Evolutionary conservation across 1,140 invertebrate species (phyloP).

Genomic region (Drosophila nigromelanica): DNA sequence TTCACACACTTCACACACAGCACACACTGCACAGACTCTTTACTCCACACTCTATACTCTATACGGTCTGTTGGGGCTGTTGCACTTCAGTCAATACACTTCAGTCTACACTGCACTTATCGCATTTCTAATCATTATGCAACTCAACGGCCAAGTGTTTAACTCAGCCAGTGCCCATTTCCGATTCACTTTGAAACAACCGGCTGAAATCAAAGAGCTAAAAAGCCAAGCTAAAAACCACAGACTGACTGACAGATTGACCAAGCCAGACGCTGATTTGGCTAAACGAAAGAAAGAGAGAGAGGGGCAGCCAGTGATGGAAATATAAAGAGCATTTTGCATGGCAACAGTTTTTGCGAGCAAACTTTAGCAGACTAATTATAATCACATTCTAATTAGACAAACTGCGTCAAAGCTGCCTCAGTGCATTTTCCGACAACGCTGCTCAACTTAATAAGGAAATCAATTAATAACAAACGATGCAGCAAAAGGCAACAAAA

Average conservation of each 20-base stretch:
- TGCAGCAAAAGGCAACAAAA: slow-evolving; percentile 42
- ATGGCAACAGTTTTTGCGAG: slow-evolving; percentile 13
- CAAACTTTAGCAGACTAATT: slow-evolving; percentile 61
- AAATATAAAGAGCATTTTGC: slow-evolving; percentile 14
- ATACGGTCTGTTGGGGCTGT: slow-evolving; percentile 9
- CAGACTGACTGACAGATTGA: slow-evolving; percentile 30
- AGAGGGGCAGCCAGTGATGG: not conserved
- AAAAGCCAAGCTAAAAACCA: slow-evolving; percentile 21
- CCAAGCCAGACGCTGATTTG: slow-evolving; percentile 26
- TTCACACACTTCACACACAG: not conserved
- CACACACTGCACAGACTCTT: slow-evolving; percentile 4
- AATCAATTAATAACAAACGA: slow-evolving; percentile 81
- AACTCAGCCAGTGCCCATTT: slow-evolving; percentile 41
- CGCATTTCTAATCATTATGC: slow-evolving; percentile 51
- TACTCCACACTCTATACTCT: slow-evolving; percentile 5
- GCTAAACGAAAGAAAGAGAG: slow-evolving; percentile 1
- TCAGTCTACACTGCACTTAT: slow-evolving; percentile 37
- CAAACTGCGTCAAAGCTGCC: slow-evolving; percentile 60
- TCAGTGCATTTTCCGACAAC: slow-evolving; percentile 20
- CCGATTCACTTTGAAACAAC: slow-evolving; percentile 35
- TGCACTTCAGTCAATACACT: slow-evolving; percentile 16
- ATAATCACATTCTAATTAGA: slow-evolving; percentile 80
- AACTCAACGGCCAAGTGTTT: slow-evolving; percentile 45
- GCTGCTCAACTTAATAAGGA: slow-evolving; percentile 70
- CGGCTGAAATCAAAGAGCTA: slow-evolving; percentile 43